Evolutionary conservation across 2,797 vertebrate genomes (phyloP), one percentile per base, ranked within the genome.

Genomic region (Geotrypetes seraphini): DNA sequence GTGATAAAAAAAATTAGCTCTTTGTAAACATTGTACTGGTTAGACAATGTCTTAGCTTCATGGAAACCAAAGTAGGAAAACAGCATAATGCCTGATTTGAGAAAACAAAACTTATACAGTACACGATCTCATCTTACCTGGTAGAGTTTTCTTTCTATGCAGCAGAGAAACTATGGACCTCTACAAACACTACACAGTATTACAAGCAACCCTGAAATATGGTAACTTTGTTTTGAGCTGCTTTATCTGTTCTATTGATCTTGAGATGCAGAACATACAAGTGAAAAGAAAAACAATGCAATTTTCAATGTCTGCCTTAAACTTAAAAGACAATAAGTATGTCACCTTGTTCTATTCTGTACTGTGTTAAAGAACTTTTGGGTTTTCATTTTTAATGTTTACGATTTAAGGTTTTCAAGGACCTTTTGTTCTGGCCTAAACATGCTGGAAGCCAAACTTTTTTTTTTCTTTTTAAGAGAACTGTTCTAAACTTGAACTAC

Each of bases 301-400:
- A 69, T 59, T 72, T 75, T 67, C n/a, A n/a, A n/a, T n/a, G n/a
- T n/a, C n/a, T n/a, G 76, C 79, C 79, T 84, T 84, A 83, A 74
- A 60, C 49, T 57, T 40, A 23, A 16, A 5, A 61, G 64, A 65
- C 59, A 54, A 63, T 54, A 56, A 42, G 47, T 55, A 47, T 19
- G 8, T 8, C 41, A 33, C 33, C 33, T 40, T 37, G 55, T 54
- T 43, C 5, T 46, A 4, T 7, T 3, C 32, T 33, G 39, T 22
- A 12, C 36, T 7, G 14, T 8, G 29, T 66, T 36, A 19, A 54
- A 48, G 67, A 57, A 58, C 2, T 28, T 12, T 12, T 37, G 47
- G 24, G 55, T 67, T 64, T 53, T 47, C 35, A 17, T 22, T 19
- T 53, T 31, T 3, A 3, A 54, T 59, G 71, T 75, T 78, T 75